Conservation (phyloP, 2,888 invertebrate species). For the Heteropelma amictum region DNA sequence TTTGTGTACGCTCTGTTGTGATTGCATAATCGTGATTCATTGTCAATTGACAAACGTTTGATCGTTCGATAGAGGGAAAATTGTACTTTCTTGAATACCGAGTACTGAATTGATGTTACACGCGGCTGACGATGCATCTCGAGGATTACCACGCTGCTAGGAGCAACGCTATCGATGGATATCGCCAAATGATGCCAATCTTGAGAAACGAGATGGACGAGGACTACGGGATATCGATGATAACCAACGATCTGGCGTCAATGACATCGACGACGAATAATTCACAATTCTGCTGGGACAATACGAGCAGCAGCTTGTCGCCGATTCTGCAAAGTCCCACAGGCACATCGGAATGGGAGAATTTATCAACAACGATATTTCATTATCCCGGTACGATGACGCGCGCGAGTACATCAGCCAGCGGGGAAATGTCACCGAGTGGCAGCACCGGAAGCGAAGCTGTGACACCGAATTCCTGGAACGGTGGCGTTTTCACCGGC, state of each 20-base stretch:
- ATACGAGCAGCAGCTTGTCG: slow-evolving; percentile 53
- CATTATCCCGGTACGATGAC: slow-evolving; percentile 62
- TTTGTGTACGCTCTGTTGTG: too few species aligned
- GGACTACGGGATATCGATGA: slow-evolving; percentile 50
- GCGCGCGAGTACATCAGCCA: too few species aligned
- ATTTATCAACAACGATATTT: slow-evolving; percentile 63
- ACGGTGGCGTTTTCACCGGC: slow-evolving; percentile 57
- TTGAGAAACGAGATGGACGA: slow-evolving; percentile 58
- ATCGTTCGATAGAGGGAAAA: too few species aligned
- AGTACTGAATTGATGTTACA: background rate
- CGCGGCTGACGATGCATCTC: slow-evolving; percentile 63
- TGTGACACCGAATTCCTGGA: slow-evolving; percentile 65
- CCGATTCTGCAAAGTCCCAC: slow-evolving; percentile 55
- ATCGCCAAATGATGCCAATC: slow-evolving; percentile 32
- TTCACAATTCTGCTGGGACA: slow-evolving; percentile 64
- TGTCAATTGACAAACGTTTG: too few species aligned
- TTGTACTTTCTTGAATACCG: background rate
- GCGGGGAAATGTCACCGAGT: slow-evolving; percentile 64
- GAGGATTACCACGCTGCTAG: slow-evolving; percentile 59
- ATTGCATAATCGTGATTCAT: too few species aligned
- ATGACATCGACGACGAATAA: slow-evolving; percentile 43
- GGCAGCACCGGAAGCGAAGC: slow-evolving; percentile 68
- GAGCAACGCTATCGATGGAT: slow-evolving; percentile 6
- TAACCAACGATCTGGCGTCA: slow-evolving; percentile 47
- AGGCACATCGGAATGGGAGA: slow-evolving; percentile 68